phyloP scores from a whole-genome alignment of 2,113 vertebrate species.

The Stegastes partitus region DNA sequence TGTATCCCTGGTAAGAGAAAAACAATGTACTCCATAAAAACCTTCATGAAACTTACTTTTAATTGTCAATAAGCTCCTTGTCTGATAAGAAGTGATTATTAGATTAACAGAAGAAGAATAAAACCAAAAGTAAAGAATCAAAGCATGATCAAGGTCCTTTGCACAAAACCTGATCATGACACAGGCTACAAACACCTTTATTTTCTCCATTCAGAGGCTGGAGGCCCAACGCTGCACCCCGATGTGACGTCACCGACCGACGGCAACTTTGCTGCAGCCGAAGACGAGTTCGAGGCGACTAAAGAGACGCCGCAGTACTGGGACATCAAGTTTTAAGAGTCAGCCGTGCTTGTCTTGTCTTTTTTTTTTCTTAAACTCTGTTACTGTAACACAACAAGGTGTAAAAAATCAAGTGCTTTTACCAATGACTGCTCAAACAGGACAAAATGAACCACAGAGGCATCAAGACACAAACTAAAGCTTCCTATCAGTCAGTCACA shows the following conservation, averaged over 20 bases:
- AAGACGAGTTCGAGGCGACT: conserved; percentile 63
- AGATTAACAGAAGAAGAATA: too few relatives aligned
- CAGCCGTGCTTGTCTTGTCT: conserved; percentile 1
- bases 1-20: conserved; percentile 88
- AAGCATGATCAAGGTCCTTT: too few relatives aligned
- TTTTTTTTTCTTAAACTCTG: conserved; percentile 34
- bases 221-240: conserved; percentile 16
- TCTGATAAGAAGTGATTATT: not conserved
- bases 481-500: conserved; percentile 31
- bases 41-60: not conserved
- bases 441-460: conserved; percentile 20
- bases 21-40: not conserved
- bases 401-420: conserved; percentile 52
- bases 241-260: conserved; percentile 30
- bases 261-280: conserved; percentile 35
- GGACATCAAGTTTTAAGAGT: conserved; percentile 79
- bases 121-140: too few relatives aligned
- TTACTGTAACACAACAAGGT: conserved; percentile 46
- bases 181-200: not conserved
- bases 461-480: conserved; percentile 32
- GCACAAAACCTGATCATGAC: not conserved
- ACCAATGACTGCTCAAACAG: conserved; percentile 60
- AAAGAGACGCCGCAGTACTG: conserved; percentile 67
- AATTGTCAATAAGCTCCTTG: not conserved
- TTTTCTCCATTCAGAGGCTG: conserved; percentile 52